Evolutionary conservation across 2,113 vertebrate species (phyloP), one percentile per base, ranked within the genome.

Genomic region (Galbula dea): DNA sequence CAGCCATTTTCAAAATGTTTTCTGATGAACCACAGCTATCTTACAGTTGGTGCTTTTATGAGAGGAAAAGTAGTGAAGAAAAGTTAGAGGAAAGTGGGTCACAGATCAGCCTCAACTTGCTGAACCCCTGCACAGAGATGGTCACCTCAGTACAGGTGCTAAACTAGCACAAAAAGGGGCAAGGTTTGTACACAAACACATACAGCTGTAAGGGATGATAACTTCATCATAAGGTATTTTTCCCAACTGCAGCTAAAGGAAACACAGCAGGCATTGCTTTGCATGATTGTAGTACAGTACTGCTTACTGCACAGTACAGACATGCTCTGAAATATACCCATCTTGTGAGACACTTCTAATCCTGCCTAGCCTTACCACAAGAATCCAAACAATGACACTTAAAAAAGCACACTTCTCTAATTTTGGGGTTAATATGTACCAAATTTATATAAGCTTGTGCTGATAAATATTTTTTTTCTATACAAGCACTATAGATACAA

Each of bases 401-500:
- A 55, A 55, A 41, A 22, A 65, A 52, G 5, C 13, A 75, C 19
- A 86, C 4, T 86, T 74, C 7, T 34, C 30, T 71, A 36, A 55
- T 67, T 92, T 88, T 37, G 1, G 0, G 15, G 51, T 67, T 83
- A 65, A 72, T 20, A 13, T 36, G 15, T 66, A 86, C 3, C 6
- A 67, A 51, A 71, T 86, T 49, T 83, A 61, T 49, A 17, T 22
- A 81, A 74, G 16, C 32, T 83, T 69, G 12, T 67, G 30, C 8
- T 78, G 48, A 30, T 22, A 61, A 15, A 14, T 27, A 29, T 72
- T 73, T 84, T 92, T 92, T 86, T 90, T 54, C 61, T 79, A 86
- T 32, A 88, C 48, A 92, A 95, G 71, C 62, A 80, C 20, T n/a
- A 76, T 94, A 87, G 90, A 89, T 21, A 77, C 41, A 96, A 91